Base-by-base conservation (phyloP, 2,888 invertebrate species). In the Sclerodermus sp. region DNA sequence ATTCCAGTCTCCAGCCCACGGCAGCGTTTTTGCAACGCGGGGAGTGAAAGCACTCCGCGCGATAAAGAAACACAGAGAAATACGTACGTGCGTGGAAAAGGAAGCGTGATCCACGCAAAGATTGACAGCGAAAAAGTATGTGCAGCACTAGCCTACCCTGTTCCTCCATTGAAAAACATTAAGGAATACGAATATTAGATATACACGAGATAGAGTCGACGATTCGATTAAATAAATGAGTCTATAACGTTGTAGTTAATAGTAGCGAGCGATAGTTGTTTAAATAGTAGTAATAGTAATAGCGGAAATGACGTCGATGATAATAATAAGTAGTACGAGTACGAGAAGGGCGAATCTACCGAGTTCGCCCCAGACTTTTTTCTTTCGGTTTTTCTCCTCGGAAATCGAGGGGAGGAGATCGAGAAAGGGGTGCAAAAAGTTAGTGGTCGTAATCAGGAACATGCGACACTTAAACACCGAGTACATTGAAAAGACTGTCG, bases 71-170 rank as follows among this genome's bases (percentile, higher is more conserved):
- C 40, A 34, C n/a, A n/a, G n/a, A 23, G 23, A 23, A 23, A 8
- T 23, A 23, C 8, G 8, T 8, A 23, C 8, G 8, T 23, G 23
- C 23, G 23, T 23, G 23, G 16, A 15, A 29, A 18, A 39, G 29
- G 9, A 38, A 4, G n/a, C 30, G 29, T 9, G 30, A 14, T 2
- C 12, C 15, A 55, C 23, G 42, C 16, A 41, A 45, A 1, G 16
- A 66, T 64, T 66, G 61, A 66, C 51, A 65, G 67, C 65, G 62
- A 68, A 66, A 63, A 64, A 67, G 61, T 73, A 13, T 8, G 67
- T 72, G 72, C 70, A 73, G 71, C 71, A 60, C 71, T 72, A 71
- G 65, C 65, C 73, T 74, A 75, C 74, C 74, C 74, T 75, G 74
- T 75, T 73, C 70, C 67, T 74, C 74, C 74, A 74, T 63, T 68